Evolutionary conservation across 1,140 invertebrate genomes (phyloP), one percentile per base, ranked within the genome.

Genomic region (Neodiprion lecontei): DNA sequence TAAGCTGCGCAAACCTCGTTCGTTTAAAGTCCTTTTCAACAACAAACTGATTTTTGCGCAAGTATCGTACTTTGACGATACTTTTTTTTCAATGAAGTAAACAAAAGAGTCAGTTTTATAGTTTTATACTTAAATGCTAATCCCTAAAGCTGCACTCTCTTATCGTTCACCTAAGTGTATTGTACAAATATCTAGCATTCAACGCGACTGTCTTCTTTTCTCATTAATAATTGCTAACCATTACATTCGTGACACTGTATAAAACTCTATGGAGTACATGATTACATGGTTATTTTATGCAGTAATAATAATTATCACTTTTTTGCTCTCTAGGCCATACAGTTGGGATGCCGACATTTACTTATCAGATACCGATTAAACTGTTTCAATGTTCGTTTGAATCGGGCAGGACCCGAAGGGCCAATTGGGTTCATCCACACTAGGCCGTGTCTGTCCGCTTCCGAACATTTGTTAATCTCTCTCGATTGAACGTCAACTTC

Each of bases 231-330:
- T 86, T 84, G 81, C 82, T 87, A 84, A 80, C 78, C 79, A 79
- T 84, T 83, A 88, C 84, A 87, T 86, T 88, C 84, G 85, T 86
- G 86, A 88, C 86, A 87, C 86, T 75, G 82, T 88, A 89, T 88
- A 88, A 89, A 89, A 89, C 85, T 89, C 85, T 88, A 87, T 87
- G 81, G 86, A 88, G 86, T 87, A 88, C 83, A 87, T 87, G 87
- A 85, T 88, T 89, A 87, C 84, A 85, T 84, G 81, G 81, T 82
- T 85, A 85, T 76, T 82, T 85, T 82, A 83, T 79, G 79, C 82
- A 80, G 80, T 84, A 86, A 87, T 88, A 88, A 81, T 86, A 86
- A 84, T 85, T 86, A 89, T 88, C 88, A 88, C 87, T 87, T 88
- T 87, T 74, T 87, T 83, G 83, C 85, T 88, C 87, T 87, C 86